Conservation (phyloP, 2,113 vertebrate genomes). For the Peromyscus leucopus region DNA sequence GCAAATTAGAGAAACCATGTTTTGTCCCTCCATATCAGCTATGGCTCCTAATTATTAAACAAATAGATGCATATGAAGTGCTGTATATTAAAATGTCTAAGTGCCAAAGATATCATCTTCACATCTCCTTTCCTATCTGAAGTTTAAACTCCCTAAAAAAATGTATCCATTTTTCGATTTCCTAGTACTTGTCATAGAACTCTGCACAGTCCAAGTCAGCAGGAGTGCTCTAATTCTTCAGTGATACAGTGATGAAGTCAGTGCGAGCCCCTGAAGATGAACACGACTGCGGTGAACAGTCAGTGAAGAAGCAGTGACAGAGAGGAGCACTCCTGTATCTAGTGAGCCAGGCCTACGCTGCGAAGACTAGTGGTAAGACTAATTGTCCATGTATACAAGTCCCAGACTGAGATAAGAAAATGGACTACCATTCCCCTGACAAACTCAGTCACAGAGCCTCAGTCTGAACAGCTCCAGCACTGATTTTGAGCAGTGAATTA, state of each 20-base stretch:
- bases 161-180: constrained; percentile 30
- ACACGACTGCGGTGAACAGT: background rate
- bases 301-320: background rate
- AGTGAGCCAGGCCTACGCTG: background rate
- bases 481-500: background rate
- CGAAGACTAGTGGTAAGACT: background rate
- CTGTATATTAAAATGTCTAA: background rate
- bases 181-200: background rate
- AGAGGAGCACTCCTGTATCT: background rate
- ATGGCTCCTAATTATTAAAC: constrained; percentile 32
- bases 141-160: background rate
- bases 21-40: background rate
- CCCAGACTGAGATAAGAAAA: background rate
- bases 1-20: constrained; percentile 37
- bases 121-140: background rate
- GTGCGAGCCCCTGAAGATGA: background rate
- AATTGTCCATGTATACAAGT: background rate
- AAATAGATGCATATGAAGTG: background rate
- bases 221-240: background rate
- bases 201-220: background rate
- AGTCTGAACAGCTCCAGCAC: background rate
- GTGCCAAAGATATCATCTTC: background rate
- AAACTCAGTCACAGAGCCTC: background rate
- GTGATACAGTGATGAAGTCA: background rate
- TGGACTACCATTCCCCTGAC: background rate